phyloP scores from a whole-genome alignment of 2,888 invertebrate species.

The Drosophila kambysellisi region DNA sequence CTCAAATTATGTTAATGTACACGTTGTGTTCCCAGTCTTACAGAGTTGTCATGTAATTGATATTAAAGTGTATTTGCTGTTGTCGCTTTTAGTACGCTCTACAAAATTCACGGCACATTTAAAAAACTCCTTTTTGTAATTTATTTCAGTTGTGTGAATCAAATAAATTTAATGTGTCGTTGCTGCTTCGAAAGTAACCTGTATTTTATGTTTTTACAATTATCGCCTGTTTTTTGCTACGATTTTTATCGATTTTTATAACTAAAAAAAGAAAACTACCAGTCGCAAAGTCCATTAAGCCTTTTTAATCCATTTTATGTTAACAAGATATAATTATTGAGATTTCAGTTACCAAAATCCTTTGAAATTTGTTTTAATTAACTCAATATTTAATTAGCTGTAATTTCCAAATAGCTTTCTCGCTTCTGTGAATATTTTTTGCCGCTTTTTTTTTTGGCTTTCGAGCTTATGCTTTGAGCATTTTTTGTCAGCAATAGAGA shows the following conservation, averaged over 20 bases:
- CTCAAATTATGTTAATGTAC: too few species aligned
- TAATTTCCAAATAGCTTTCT: slow-evolving; percentile 15
- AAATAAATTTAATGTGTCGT: background rate
- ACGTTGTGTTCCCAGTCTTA: background rate
- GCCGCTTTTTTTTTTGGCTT: slow-evolving; percentile 37
- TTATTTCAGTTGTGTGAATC: background rate
- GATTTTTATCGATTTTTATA: background rate
- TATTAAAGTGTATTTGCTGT: background rate
- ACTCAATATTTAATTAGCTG: slow-evolving; percentile 59
- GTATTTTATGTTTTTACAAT: background rate
- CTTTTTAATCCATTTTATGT: background rate
- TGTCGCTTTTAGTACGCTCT: background rate
- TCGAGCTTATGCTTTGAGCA: slow-evolving; percentile 57
- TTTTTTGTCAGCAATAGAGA: slow-evolving; percentile 55
- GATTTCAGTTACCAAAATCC: slow-evolving; percentile 56
- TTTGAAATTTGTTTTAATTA: slow-evolving; percentile 70
- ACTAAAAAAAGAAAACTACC: background rate
- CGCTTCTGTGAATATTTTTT: background rate
- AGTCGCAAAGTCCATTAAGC: background rate
- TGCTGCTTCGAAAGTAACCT: background rate
- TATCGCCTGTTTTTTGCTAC: background rate
- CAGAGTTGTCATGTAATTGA: background rate
- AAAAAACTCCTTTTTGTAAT: background rate
- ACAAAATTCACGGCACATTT: background rate
- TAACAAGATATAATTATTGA: slow-evolving; percentile 29